Conservation (phyloP, 2,113 vertebrate species). For the Eulemur rufifrons region DNA sequence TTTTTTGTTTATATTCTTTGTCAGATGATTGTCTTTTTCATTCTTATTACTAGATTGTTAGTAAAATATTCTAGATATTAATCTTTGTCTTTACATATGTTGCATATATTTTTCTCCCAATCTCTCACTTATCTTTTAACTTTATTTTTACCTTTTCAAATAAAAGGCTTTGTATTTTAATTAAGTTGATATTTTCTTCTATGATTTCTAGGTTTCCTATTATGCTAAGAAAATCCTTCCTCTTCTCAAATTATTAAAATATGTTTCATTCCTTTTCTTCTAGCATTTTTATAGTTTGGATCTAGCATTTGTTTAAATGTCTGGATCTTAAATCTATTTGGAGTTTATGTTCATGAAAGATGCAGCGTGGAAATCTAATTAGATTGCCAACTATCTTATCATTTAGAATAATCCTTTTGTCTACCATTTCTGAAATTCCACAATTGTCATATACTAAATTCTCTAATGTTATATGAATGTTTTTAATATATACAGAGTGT, state of each 20-base stretch:
- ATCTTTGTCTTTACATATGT: neutral
- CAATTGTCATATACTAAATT: neutral
- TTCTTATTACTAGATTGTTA: neutral
- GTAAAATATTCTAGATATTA: constrained; percentile 18
- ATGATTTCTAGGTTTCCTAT: neutral
- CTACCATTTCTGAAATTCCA: constrained; percentile 6
- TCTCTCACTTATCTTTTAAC: neutral
- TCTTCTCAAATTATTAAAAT: neutral
- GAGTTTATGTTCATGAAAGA: neutral
- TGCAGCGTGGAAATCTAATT: neutral
- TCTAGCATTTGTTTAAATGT: neutral
- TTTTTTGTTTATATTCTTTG: neutral
- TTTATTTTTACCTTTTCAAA: constrained; percentile 34
- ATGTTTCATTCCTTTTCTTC: neutral
- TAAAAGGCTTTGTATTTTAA: neutral
- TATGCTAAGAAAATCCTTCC: neutral
- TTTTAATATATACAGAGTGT: neutral
- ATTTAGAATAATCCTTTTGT: constrained; percentile 20
- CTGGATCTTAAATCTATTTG: constrained; percentile 11
- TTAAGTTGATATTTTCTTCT: neutral
- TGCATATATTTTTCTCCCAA: neutral
- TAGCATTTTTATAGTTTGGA: neutral
- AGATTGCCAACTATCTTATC: neutral
- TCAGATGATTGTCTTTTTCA: neutral
- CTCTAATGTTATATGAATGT: neutral